phyloP scores from a whole-genome alignment of 2,797 vertebrate species.

The Sphaeramia orbicularis region DNA sequence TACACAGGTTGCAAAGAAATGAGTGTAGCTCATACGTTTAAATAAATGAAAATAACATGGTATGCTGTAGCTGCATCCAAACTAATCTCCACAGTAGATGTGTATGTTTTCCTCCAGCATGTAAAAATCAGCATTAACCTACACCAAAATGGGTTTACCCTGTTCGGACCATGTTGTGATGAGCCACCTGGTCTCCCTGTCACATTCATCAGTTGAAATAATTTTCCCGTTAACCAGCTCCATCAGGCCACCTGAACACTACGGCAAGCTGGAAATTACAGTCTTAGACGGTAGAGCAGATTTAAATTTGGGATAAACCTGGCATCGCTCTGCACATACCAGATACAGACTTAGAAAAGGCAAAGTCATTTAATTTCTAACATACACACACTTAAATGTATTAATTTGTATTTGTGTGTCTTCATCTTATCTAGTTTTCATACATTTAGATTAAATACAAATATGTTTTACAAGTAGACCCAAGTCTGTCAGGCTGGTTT shows the following conservation, averaged over 20 bases:
- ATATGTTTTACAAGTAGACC: too few relatives aligned
- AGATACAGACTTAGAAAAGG: conserved; percentile 25
- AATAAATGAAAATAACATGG: conserved; percentile 14
- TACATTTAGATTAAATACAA: too few relatives aligned
- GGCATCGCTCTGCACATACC: conserved; percentile 12
- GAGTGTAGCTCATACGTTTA: not conserved
- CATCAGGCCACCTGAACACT: conserved; percentile 76
- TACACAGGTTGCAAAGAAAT: conserved; percentile 7
- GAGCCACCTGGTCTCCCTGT: conserved; percentile 76
- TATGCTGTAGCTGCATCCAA: conserved; percentile 9
- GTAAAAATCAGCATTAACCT: conserved; percentile 43
- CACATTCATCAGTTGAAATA: conserved; percentile 68
- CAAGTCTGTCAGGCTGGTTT: too few relatives aligned
- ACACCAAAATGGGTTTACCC: conserved; percentile 48
- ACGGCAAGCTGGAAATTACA: conserved; percentile 37
- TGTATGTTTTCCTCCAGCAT: conserved; percentile 34
- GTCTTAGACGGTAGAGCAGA: conserved; percentile 30
- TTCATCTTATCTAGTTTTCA: too few relatives aligned
- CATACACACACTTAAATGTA: conserved; percentile 39
- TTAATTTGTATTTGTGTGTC: too few relatives aligned
- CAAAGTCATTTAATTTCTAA: conserved; percentile 52
- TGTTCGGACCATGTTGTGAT: conserved; percentile 63
- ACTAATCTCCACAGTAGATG: conserved; percentile 28
- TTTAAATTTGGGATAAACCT: conserved; percentile 58
- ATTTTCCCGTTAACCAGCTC: conserved; percentile 75